Evolutionary conservation across 53 echinoderm and acorn worm species (phyloP).

Genomic region (Temnopleurus reevesii): DNA sequence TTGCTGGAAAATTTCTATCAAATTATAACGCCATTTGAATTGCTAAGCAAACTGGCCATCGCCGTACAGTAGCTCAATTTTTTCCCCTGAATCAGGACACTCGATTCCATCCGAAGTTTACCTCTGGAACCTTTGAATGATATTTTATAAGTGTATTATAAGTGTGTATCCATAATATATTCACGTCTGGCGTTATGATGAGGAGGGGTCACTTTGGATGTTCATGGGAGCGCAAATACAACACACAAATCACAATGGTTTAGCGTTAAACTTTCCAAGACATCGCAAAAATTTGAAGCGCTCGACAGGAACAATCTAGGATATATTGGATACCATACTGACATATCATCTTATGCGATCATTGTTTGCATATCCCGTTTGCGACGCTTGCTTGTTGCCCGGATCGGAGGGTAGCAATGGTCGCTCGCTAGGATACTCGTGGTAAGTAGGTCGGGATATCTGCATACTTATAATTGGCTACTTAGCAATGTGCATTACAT

Average conservation of each 20-base stretch:
- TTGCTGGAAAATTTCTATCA: slow-evolving; percentile 51
- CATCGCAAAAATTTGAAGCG: not conserved
- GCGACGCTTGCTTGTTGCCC: slow-evolving; percentile 10
- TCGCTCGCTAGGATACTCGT: not conserved
- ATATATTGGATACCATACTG: slow-evolving; percentile 2
- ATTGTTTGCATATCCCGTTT: slow-evolving; percentile 2
- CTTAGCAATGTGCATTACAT: slow-evolving; percentile 64
- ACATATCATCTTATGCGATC: not conserved
- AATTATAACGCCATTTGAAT: slow-evolving; percentile 55
- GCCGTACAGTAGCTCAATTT: not conserved
- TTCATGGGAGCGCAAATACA: not conserved
- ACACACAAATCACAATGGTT: not conserved
- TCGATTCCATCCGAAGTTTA: not conserved
- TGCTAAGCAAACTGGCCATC: slow-evolving; percentile 53
- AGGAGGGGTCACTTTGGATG: slow-evolving; percentile 23
- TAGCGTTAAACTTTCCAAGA: not conserved
- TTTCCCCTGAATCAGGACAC: not conserved
- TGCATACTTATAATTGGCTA: slow-evolving; percentile 51
- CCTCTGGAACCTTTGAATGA: not conserved
- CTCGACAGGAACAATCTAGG: not conserved
- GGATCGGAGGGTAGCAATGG: not conserved
- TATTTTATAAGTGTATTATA: not conserved
- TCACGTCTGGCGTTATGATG: slow-evolving; percentile 40
- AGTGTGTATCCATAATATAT: slow-evolving; percentile 10
- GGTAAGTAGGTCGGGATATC: slow-evolving; percentile 57